Percentiles rank a stretch among this genome's conserved stretches.
Evolutionary conservation across 2,888 invertebrate species (phyloP).

Genomic region (Ennomos quercinarius): DNA sequence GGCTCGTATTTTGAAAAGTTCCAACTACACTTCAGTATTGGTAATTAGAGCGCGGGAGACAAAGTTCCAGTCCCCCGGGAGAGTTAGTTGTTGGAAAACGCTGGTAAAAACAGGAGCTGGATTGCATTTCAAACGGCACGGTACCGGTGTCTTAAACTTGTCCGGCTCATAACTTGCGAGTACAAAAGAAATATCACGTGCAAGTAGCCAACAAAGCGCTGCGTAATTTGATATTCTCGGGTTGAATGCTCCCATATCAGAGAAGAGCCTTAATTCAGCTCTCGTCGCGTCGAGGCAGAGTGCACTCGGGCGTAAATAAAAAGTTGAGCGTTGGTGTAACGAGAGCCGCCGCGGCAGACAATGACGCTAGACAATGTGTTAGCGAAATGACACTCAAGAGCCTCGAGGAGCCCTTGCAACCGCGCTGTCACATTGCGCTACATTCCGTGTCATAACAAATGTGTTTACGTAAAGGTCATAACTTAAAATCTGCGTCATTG

Average conservation of each 20-base stretch:
- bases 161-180: slow-evolving; percentile 42
- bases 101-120: slow-evolving; percentile 33
- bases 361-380: slow-evolving; percentile 82
- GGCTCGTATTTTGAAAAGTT: slow-evolving; percentile 48
- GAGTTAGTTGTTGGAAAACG: slow-evolving; percentile 34
- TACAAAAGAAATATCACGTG: slow-evolving; percentile 80
- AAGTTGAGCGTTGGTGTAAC: slow-evolving; percentile 81
- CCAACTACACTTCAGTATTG: slow-evolving; percentile 39
- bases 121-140: slow-evolving; percentile 42
- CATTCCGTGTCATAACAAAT: slow-evolving; percentile 1
- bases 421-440: slow-evolving; percentile 48
- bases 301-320: slow-evolving; percentile 85
- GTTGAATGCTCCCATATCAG: slow-evolving; percentile 85
- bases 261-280: slow-evolving; percentile 81
- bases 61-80: slow-evolving; percentile 33
- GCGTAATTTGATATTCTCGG: slow-evolving; percentile 81
- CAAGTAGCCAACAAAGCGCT: slow-evolving; percentile 80
- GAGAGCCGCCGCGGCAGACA: slow-evolving; percentile 71
- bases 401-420: slow-evolving; percentile 68
- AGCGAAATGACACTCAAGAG: slow-evolving; percentile 74
- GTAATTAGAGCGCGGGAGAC: slow-evolving; percentile 45
- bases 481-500: slow-evolving; percentile 2
- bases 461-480: slow-evolving; percentile 19
- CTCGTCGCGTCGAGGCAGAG: slow-evolving; percentile 73
- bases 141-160: slow-evolving; percentile 18